These are phyloP conservation scores for Notarius quadriscutis DNA, from an alignment of 2,113 vertebrate species.

Conservation along the genomic window DNA sequence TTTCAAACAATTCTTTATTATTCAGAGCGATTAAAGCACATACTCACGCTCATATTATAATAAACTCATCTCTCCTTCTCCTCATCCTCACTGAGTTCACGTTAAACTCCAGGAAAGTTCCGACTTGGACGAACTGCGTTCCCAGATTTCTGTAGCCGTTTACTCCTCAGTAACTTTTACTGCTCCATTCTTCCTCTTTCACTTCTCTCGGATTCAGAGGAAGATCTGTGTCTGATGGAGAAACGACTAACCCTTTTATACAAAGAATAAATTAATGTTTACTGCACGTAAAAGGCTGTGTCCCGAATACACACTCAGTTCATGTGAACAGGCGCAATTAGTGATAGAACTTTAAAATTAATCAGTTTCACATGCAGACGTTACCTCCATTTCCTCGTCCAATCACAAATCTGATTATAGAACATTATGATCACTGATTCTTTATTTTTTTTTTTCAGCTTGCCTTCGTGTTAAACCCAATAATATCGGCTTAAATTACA, in stretches of 20 bases:
- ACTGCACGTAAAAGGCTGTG: not conserved
- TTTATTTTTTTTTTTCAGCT: not conserved
- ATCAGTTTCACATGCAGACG: no score
- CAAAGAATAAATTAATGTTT: not conserved
- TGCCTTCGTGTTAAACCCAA: not conserved
- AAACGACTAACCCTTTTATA: no score
- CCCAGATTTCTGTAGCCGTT: not conserved
- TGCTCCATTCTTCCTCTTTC: not conserved
- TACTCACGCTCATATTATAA: no score
- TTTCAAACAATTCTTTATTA: no score
- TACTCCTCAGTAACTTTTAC: not conserved
- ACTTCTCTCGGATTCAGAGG: not conserved
- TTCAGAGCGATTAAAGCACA: no score
- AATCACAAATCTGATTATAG: not conserved
- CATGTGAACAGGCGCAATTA: not conserved
- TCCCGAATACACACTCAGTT: not conserved
- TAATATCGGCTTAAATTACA: not conserved
- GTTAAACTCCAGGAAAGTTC: not conserved
- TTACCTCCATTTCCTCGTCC: no score
- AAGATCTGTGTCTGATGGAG: not conserved
- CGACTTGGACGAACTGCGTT: not conserved
- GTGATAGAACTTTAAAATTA: not conserved
- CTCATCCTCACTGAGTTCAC: not conserved
- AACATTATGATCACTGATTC: not conserved
- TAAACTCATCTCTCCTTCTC: not conserved